phyloP scores from a whole-genome alignment of 2,113 vertebrate species.

The Panthera uncia region DNA sequence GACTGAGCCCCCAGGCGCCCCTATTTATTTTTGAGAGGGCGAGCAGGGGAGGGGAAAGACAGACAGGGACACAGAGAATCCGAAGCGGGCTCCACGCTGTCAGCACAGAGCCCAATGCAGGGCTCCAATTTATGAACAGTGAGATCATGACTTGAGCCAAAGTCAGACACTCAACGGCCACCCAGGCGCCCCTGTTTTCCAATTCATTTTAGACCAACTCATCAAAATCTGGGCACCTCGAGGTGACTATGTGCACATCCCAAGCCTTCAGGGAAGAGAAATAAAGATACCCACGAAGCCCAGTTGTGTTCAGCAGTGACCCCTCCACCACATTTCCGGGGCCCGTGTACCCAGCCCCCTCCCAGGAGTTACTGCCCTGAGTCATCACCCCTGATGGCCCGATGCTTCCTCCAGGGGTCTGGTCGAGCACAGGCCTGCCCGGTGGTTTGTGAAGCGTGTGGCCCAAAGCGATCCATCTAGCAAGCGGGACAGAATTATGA shows the following conservation, averaged over 20 bases:
- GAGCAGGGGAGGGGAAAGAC: no score
- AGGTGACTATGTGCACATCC: background rate
- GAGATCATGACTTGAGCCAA: no score
- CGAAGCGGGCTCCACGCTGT: no score
- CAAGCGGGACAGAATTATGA: background rate
- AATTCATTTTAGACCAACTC: background rate
- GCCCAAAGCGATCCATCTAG: background rate
- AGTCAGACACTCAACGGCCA: no score
- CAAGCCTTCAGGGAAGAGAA: background rate
- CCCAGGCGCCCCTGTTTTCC: background rate
- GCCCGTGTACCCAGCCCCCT: rapidly evolving
- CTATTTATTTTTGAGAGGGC: no score
- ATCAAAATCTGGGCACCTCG: background rate
- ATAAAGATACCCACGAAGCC: background rate
- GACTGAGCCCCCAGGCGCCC: no score
- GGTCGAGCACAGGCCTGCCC: background rate
- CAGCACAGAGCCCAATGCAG: no score
- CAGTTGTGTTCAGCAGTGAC: rapidly evolving
- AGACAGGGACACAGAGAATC: no score
- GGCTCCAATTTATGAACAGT: no score
- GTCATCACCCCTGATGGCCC: rapidly evolving
- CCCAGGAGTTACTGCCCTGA: rapidly evolving
- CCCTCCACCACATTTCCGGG: rapidly evolving
- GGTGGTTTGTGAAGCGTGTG: rapidly evolving
- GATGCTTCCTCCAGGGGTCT: rapidly evolving